Conservation (phyloP, 2,888 invertebrate species). For the Flexamia atlantica region DNA sequence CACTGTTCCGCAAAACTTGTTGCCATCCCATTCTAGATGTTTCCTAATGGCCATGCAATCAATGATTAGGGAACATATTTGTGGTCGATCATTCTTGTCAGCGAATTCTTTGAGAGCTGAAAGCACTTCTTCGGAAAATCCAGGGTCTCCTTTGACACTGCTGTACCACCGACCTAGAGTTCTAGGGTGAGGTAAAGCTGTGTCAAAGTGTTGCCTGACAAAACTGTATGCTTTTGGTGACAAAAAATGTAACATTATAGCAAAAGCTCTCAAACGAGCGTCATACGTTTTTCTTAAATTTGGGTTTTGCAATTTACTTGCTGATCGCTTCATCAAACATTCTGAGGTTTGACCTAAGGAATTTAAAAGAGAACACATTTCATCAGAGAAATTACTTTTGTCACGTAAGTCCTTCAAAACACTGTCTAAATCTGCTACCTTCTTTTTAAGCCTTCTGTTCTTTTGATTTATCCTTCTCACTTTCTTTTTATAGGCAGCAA, state of each 20-base stretch:
- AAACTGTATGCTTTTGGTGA: constrained; percentile 47
- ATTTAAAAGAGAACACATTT: no score
- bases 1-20: constrained; percentile 7
- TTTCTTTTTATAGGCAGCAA: no score
- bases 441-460: no score
- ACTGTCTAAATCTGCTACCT: no score
- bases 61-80: constrained; percentile 49
- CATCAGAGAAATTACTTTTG: no score
- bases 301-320: not conserved
- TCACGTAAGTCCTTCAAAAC: no score
- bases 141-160: constrained; percentile 70
- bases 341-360: constrained; percentile 3
- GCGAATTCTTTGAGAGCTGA: constrained; percentile 40
- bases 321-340: constrained; percentile 38
- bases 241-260: constrained; percentile 41
- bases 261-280: constrained; percentile 10
- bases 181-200: constrained; percentile 16
- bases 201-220: constrained; percentile 40
- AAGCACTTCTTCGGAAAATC: constrained; percentile 68
- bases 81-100: constrained; percentile 12
- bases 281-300: no score
- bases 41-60: constrained; percentile 7
- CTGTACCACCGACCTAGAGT: constrained; percentile 58
- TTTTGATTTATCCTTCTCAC: no score
- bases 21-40: constrained; percentile 20